Conservation (phyloP, 2,888 invertebrate genomes). For the Athalia cordata region DNA sequence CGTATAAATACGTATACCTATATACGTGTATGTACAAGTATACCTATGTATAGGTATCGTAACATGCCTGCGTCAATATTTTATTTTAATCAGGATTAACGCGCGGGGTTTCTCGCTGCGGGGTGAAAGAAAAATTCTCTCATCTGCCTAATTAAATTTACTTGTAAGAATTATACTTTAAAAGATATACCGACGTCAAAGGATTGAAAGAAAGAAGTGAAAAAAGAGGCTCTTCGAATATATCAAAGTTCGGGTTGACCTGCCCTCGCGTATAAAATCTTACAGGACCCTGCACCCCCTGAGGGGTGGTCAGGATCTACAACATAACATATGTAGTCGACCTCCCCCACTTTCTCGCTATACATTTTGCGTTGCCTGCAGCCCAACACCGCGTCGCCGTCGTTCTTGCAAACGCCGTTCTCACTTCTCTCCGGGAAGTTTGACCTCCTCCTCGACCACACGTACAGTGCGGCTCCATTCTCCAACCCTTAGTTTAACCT, state of each 20-base stretch:
- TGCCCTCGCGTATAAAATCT: too few species aligned
- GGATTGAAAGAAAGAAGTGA: not conserved
- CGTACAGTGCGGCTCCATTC: not conserved
- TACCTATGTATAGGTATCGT: not conserved
- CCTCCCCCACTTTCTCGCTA: too few species aligned
- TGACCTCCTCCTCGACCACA: constrained; percentile 14
- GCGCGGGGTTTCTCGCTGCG: not conserved
- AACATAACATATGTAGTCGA: too few species aligned
- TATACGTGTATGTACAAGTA: not conserved
- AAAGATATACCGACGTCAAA: not conserved
- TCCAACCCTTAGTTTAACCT: constrained; percentile 22
- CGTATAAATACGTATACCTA: not conserved
- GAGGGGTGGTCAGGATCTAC: too few species aligned
- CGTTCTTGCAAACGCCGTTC: not conserved
- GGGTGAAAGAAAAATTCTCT: not conserved
- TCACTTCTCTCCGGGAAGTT: constrained; percentile 7
- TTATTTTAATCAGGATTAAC: constrained; percentile 40
- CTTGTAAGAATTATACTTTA: constrained; percentile 22
- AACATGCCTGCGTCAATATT: constrained; percentile 31
- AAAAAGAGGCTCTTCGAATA: too few species aligned
- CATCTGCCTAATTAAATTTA: constrained; percentile 19
- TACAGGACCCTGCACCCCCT: too few species aligned
- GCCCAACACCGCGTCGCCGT: too few species aligned
- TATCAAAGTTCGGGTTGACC: too few species aligned
- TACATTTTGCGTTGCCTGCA: too few species aligned